Conservation (phyloP, 2,888 invertebrate genomes). For the Oxystoma pomonae region DNA sequence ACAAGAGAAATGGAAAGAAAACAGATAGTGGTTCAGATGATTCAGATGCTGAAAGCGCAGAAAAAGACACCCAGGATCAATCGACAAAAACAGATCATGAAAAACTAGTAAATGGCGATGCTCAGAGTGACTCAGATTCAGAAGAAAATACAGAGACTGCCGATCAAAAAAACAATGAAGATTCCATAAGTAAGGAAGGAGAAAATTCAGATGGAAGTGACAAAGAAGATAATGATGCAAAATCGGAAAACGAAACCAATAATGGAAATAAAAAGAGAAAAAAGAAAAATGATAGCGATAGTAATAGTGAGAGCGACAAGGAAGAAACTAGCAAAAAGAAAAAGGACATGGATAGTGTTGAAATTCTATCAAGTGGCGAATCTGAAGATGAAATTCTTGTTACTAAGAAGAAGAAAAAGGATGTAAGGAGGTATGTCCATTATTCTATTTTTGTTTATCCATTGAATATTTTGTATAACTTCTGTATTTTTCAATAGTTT, state of each 20-base stretch:
- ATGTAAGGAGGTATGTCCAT: not conserved
- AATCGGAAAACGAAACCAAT: not conserved
- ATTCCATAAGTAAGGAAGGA: not conserved
- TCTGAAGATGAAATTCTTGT: not conserved
- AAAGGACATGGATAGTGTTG: not conserved
- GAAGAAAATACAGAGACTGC: too few relatives aligned
- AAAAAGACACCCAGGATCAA: constrained; percentile 9
- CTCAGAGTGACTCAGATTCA: not conserved
- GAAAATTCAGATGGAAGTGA: constrained; percentile 5
- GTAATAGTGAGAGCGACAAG: not conserved
- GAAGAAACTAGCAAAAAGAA: not conserved
- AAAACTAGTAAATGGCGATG: not conserved
- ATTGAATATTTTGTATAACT: too few relatives aligned
- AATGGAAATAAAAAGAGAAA: not conserved
- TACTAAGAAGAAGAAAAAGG: not conserved
- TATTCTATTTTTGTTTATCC: constrained; percentile 2
- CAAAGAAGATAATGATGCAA: not conserved
- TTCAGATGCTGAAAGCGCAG: constrained; percentile 12
- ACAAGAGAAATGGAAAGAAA: not conserved
- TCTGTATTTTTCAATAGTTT: too few relatives aligned
- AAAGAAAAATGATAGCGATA: not conserved
- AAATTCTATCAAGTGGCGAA: not conserved
- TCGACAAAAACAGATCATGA: not conserved
- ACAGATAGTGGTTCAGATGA: constrained; percentile 32
- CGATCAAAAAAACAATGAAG: constrained; percentile 7